Base-by-base conservation (phyloP, 2,888 invertebrate genomes). In the Ectemnius cavifrons region DNA sequence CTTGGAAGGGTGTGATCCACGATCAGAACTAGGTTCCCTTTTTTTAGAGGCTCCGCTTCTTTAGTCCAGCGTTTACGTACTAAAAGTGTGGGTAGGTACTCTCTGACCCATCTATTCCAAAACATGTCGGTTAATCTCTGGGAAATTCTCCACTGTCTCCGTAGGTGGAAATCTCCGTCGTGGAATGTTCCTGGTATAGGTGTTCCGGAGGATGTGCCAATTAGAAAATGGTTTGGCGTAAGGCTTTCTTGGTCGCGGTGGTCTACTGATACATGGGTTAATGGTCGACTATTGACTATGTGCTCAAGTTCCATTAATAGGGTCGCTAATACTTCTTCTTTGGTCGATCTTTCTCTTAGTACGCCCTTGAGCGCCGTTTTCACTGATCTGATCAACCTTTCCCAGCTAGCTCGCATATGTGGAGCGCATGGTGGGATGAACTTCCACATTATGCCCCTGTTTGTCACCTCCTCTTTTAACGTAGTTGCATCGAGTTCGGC, bases 391-490 rank as follows among this genome's bases (percentile, higher is more conserved):
- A 60, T 5, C 5, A 60, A n/a, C 2, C 60, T 11, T 6, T 60
- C 60, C 60, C 60, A 60, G 5, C 60, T 28, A 2, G 37, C 60
- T 4, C 60, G 37, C 60, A 60, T 60, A n/a, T 60, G 60, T 3
- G 60, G 60, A 0, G 28, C 28, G n/a, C 37, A 28, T 0, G 37
- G 60, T 37, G 37, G 60, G 16, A 60, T 60, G 5, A 37, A 60
- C 4, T 14, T n/a, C 60, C 60, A 37, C 2, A 3, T 4, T 3
- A 37, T 37, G 6, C 60, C 14, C 2, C 16, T 28, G 18, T 37
- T 60, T 2, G 60, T 16, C 1, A 13, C 8, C 2, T 58, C 11
- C 1, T 28, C 60, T n/a, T n/a, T 13, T 16, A n/a, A 27, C 3
- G 8, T n/a, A 2, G 13, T 6, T 18, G 13, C 0, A 23, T 58